These are phyloP conservation scores for Epinotia ramella DNA, from an alignment of 2,888 invertebrate genomes.

Conservation along the genomic window DNA sequence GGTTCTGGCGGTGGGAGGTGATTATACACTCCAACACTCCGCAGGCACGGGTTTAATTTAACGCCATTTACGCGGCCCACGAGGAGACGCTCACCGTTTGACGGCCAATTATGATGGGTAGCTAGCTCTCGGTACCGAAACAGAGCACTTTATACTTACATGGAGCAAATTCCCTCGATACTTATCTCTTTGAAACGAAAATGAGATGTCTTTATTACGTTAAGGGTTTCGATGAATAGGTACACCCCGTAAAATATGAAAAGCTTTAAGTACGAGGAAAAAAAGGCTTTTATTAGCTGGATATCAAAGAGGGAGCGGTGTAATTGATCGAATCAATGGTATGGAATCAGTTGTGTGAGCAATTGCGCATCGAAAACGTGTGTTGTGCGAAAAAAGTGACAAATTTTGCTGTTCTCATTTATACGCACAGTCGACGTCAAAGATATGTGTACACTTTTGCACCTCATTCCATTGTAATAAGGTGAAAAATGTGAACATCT, in stretches of 20 bases:
- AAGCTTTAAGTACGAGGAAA: constrained; percentile 25
- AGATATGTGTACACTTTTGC: too few species aligned
- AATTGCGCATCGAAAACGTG: not conserved
- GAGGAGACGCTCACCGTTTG: constrained; percentile 54
- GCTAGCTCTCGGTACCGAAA: constrained; percentile 46
- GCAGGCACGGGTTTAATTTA: constrained; percentile 62
- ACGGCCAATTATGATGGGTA: constrained; percentile 62
- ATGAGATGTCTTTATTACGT: constrained; percentile 41
- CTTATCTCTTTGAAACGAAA: constrained; percentile 41
- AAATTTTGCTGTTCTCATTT: too few species aligned
- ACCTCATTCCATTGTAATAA: too few species aligned
- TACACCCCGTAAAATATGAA: constrained; percentile 29
- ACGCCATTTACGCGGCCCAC: constrained; percentile 60
- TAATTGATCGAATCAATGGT: constrained; percentile 25
- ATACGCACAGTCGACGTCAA: too few species aligned
- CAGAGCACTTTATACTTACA: constrained; percentile 29
- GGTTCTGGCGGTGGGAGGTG: constrained; percentile 47
- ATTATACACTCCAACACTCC: constrained; percentile 62
- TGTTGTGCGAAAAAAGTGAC: not conserved
- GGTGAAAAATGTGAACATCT: too few species aligned
- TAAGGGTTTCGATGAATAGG: constrained; percentile 38
- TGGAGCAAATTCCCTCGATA: constrained; percentile 38
- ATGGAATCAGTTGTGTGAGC: constrained; percentile 5
- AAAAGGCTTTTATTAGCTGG: constrained; percentile 31
- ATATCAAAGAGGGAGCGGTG: constrained; percentile 20